Conservation (phyloP, 2,113 vertebrate species). For the Chroicocephalus ridibundus region DNA sequence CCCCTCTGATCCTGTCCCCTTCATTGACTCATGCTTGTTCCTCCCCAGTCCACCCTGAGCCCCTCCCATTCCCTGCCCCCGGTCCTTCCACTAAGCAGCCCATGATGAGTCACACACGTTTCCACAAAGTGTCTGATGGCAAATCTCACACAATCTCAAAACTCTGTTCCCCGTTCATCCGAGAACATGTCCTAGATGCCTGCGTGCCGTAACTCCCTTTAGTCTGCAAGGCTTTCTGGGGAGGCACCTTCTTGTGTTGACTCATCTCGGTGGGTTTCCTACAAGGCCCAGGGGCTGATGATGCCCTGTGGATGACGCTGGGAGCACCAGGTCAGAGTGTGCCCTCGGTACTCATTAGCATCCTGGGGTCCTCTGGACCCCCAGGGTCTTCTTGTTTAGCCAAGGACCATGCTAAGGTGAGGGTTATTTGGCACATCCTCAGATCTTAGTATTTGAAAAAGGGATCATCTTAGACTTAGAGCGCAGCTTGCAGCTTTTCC, state of each 20-base stretch:
- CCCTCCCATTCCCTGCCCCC: background rate
- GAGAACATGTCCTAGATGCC: background rate
- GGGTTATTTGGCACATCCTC: background rate
- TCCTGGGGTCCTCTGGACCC: background rate
- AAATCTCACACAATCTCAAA: background rate
- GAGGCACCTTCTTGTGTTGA: background rate
- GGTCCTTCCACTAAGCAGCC: background rate
- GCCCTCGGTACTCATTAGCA: background rate
- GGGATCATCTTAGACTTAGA: background rate
- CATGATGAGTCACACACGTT: rapidly evolving
- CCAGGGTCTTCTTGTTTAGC: background rate
- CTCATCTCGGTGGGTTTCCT: background rate
- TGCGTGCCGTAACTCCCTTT: background rate
- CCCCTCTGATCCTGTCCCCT: background rate
- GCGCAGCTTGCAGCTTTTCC: background rate
- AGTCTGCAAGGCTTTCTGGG: background rate
- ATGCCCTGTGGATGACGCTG: rapidly evolving
- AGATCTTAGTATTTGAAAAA: background rate
- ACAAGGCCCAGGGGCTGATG: background rate
- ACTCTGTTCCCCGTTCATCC: background rate
- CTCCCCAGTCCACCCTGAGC: background rate
- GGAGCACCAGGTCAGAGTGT: background rate
- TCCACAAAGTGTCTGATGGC: background rate
- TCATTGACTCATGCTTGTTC: background rate
- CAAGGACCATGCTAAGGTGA: background rate